These are phyloP conservation scores for Antheraea yamamai DNA, from an alignment of 2,888 invertebrate species.

Conservation along the genomic window DNA sequence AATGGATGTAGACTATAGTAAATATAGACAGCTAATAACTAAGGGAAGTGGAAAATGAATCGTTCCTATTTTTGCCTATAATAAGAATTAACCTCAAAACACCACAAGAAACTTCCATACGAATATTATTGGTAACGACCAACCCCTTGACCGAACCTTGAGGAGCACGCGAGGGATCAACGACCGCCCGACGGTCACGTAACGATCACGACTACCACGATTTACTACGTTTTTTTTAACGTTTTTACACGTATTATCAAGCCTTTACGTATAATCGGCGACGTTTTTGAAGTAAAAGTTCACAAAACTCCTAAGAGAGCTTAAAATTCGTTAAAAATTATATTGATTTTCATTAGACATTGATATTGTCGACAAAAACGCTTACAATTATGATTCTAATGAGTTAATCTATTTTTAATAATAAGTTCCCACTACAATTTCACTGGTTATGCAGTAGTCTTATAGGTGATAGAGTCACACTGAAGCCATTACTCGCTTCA, in stretches of 20 bases:
- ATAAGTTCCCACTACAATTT: too few relatives aligned
- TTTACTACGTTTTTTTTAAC: background rate
- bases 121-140: slow-evolving; percentile 1
- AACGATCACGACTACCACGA: slow-evolving; percentile 3
- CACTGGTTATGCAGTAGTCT: too few relatives aligned
- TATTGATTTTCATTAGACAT: too few relatives aligned
- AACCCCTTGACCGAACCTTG: slow-evolving; percentile 26
- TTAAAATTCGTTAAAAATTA: too few relatives aligned
- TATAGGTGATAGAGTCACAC: too few relatives aligned
- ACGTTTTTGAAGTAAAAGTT: background rate
- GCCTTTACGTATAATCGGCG: background rate
- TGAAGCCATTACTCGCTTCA: too few relatives aligned
- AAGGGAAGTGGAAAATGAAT: background rate
- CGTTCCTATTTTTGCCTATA: background rate
- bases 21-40: too few relatives aligned
- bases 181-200: slow-evolving; percentile 22
- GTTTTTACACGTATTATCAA: background rate
- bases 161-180: slow-evolving; percentile 27
- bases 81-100: slow-evolving; percentile 6
- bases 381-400: too few relatives aligned
- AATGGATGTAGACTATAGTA: background rate
- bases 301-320: too few relatives aligned
- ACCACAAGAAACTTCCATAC: background rate
- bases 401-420: too few relatives aligned
- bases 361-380: too few relatives aligned